phyloP scores from a whole-genome alignment of 2,113 vertebrate genomes.

The Chionodraco myersi region DNA sequence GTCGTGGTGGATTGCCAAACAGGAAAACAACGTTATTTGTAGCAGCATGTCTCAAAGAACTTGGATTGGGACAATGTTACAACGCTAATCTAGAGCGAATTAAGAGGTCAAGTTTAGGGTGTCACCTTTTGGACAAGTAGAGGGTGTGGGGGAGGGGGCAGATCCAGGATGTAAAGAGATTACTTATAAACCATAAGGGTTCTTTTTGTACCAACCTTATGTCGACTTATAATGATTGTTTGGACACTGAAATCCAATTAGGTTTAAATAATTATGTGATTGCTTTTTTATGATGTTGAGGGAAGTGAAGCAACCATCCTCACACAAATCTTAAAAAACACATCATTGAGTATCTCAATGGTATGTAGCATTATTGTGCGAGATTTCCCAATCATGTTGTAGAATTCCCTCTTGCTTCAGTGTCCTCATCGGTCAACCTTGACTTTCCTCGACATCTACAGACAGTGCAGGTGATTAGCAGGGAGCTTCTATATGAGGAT shows the following conservation, averaged over 20 bases:
- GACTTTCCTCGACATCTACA: constrained; percentile 60
- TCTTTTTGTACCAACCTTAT: not conserved
- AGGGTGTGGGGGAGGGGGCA: not conserved
- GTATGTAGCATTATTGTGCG: not conserved
- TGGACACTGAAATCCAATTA: not conserved
- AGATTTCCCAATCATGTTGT: not conserved
- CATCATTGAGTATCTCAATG: too few relatives aligned
- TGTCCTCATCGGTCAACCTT: not conserved
- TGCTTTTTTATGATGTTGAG: not conserved
- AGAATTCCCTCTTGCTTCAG: not conserved
- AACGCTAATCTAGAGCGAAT: constrained; percentile 39
- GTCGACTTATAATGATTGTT: not conserved
- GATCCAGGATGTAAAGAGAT: constrained; percentile 38
- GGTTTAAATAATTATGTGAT: not conserved
- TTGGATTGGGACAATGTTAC: not conserved
- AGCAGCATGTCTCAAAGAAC: not conserved
- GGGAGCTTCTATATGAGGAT: constrained; percentile 27
- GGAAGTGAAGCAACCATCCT: not conserved
- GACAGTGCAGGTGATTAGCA: constrained; percentile 49
- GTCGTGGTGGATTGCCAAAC: not conserved
- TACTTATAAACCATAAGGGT: constrained; percentile 10
- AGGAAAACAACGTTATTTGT: not conserved
- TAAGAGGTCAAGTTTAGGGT: constrained; percentile 49
- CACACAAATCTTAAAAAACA: not conserved
- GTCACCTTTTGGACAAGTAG: constrained; percentile 14